Evolutionary conservation across 2,113 vertebrate genomes (phyloP), one percentile per base, ranked within the genome.

Genomic region (Genyomyrus donnyi): DNA sequence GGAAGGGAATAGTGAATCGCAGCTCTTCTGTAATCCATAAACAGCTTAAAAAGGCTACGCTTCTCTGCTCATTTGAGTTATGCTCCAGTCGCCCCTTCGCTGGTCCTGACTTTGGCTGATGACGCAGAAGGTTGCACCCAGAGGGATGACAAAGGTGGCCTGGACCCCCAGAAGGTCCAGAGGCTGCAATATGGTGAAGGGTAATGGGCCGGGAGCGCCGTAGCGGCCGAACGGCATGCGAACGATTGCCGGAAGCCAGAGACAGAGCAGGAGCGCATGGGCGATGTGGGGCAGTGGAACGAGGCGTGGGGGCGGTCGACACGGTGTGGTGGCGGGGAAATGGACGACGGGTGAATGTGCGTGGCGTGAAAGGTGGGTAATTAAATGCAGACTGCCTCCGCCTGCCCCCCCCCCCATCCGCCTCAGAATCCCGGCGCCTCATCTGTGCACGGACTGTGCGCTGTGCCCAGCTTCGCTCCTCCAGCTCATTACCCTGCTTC

Each of bases 401-500:
- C 46, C 42, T 13, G 3, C 24, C 48, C 84, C 83, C 45, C 45
- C 24, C 84, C 84, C 84, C 48, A n/a, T 15, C 45, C 3, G 84
- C 19, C 84, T 13, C 45, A 85, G 19, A 85, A 24, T 45, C 84
- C 84, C 8, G 5, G 84, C 4, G 84, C 19, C 83, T 48, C 17
- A 24, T 84, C 19, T 46, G 83, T 24, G 2, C 77, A 83, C 42
- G 35, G 77, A 45, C 39, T 9, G 19, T 19, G 15, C 21, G 17
- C 77, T 24, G 77, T 9, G 77, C n/a, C 46, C 48, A 48, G 84
- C 85, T 87, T 48, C 31, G 13, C 85, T 87, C 31, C 85, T 87
- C 31, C 85, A 87, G 85, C 85, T 87, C 85, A 87, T 87, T 87
- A 87, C 85, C 50, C 31, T 39, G 85, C 85, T 87, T 31, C 48